A percentile compares a stretch with the other conserved stretches of the same genome.
These are phyloP conservation scores for Anoplolepis gracilipes DNA, from an alignment of 1,140 invertebrate genomes.

Conservation along the genomic window DNA sequence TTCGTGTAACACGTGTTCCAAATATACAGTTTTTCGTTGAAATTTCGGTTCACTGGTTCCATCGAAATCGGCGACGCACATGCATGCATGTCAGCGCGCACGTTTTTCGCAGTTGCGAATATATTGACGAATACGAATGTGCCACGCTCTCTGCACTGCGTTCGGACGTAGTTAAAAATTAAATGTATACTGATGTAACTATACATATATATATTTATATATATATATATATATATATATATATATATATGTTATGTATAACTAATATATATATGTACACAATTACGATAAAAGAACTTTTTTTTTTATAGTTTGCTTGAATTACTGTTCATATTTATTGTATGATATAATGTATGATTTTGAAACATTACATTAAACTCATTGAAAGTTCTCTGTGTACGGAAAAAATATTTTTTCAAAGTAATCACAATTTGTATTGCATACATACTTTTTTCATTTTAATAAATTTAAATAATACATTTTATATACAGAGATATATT, in stretches of 20 bases:
- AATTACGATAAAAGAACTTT: slow-evolving; percentile 15
- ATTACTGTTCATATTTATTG: too few relatives aligned
- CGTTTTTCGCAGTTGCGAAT: slow-evolving; percentile 58
- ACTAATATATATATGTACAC: neutral
- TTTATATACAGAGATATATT: slow-evolving; percentile 1
- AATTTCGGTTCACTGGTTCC: slow-evolving; percentile 55
- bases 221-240: too few relatives aligned
- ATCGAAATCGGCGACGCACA: slow-evolving; percentile 55
- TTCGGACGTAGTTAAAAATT: slow-evolving; percentile 19
- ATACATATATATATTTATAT: neutral
- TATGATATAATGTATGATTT: neutral
- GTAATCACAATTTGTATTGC: neutral
- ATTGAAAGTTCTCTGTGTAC: neutral
- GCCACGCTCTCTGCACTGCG: slow-evolving; percentile 29
- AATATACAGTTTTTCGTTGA: slow-evolving; percentile 59
- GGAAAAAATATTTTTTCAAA: slow-evolving; percentile 5
- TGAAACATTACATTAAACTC: neutral
- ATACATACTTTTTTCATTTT: slow-evolving; percentile 4
- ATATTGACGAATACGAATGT: slow-evolving; percentile 60
- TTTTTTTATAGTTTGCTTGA: neutral
- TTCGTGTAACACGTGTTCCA: slow-evolving; percentile 51
- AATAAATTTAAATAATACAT: slow-evolving; percentile 4
- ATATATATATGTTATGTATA: too few relatives aligned
- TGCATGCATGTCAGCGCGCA: slow-evolving; percentile 51
- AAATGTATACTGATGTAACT: slow-evolving; percentile 25